phyloP scores from a whole-genome alignment of 1,140 invertebrate species.

The Oscheius sp. region DNA sequence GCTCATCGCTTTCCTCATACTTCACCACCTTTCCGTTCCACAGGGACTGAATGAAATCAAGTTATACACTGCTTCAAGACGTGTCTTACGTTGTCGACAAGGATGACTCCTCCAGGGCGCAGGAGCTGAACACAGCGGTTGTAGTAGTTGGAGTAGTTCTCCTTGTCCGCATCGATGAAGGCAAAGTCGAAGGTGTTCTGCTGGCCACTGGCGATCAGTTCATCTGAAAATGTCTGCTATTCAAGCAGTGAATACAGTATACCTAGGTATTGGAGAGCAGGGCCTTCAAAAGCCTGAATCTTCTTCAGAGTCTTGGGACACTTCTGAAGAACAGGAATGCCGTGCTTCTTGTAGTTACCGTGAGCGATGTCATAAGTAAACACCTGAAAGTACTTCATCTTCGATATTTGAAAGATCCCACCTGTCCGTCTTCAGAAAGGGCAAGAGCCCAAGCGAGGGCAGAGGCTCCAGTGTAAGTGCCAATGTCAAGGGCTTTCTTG shows the following conservation, averaged over 20 bases:
- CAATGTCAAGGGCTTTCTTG: slow-evolving; percentile 62
- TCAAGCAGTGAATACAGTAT: too few relatives aligned
- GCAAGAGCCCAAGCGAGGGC: slow-evolving; percentile 60
- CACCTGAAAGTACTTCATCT: too few relatives aligned
- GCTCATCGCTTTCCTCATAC: not conserved
- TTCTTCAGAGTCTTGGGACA: slow-evolving; percentile 60
- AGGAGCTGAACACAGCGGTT: slow-evolving; percentile 61
- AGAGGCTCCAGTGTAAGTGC: slow-evolving; percentile 62
- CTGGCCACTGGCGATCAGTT: slow-evolving; percentile 60
- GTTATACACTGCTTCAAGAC: too few relatives aligned
- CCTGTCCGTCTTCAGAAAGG: slow-evolving; percentile 61
- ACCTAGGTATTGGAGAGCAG: slow-evolving; percentile 59
- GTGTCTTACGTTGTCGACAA: slow-evolving; percentile 64
- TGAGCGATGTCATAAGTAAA: slow-evolving; percentile 60
- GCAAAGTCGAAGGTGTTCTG: slow-evolving; percentile 64
- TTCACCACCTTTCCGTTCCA: slow-evolving; percentile 14
- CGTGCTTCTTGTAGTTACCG: slow-evolving; percentile 44
- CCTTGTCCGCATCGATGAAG: slow-evolving; percentile 66
- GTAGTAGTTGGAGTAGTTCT: slow-evolving; percentile 63
- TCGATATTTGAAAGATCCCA: too few relatives aligned
- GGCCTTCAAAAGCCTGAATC: slow-evolving; percentile 60
- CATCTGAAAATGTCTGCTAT: too few relatives aligned
- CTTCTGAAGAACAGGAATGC: slow-evolving; percentile 40
- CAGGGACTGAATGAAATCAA: slow-evolving; percentile 8
- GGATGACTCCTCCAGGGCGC: slow-evolving; percentile 62